Percentiles rank a stretch among this genome's conserved stretches.
These are phyloP conservation scores for Nebria salina DNA, from an alignment of 2,888 invertebrate species.

Conservation along the genomic window DNA sequence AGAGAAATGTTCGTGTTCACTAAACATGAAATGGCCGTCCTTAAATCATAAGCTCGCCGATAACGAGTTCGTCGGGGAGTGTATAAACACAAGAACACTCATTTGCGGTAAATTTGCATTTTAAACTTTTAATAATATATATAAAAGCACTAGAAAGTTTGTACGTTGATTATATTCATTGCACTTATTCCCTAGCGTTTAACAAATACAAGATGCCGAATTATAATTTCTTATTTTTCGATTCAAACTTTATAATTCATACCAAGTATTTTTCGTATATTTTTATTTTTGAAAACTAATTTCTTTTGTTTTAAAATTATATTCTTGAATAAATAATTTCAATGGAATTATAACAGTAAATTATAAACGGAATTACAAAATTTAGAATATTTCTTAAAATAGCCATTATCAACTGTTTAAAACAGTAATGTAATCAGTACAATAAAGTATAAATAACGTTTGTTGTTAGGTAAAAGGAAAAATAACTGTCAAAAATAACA, in stretches of 20 bases:
- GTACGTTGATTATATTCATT: not conserved
- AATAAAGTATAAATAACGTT: not conserved
- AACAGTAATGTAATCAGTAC: not conserved
- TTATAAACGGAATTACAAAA: not conserved
- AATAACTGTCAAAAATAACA: not conserved
- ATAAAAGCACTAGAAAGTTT: not conserved
- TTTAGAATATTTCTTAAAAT: not conserved
- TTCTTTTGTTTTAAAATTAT: no score
- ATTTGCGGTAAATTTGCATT: not conserved
- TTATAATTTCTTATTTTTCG: not conserved
- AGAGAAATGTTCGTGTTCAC: not conserved
- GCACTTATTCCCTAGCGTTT: not conserved
- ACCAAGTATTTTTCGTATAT: not conserved
- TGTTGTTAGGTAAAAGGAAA: not conserved
- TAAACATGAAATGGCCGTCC: not conserved
- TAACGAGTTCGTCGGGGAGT: constrained; percentile 2
- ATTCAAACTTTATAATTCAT: not conserved
- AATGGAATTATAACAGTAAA: no score
- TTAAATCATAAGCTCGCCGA: constrained; percentile 33
- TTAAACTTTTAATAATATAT: constrained; percentile 1
- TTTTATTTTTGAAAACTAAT: no score
- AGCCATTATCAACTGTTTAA: not conserved
- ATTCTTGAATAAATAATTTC: no score
- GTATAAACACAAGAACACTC: not conserved
- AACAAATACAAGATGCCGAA: not conserved